Percentiles rank a stretch among this genome's conserved stretches.
phyloP scores from a whole-genome alignment of 2,797 vertebrate genomes.

The Galaxias olidus region DNA sequence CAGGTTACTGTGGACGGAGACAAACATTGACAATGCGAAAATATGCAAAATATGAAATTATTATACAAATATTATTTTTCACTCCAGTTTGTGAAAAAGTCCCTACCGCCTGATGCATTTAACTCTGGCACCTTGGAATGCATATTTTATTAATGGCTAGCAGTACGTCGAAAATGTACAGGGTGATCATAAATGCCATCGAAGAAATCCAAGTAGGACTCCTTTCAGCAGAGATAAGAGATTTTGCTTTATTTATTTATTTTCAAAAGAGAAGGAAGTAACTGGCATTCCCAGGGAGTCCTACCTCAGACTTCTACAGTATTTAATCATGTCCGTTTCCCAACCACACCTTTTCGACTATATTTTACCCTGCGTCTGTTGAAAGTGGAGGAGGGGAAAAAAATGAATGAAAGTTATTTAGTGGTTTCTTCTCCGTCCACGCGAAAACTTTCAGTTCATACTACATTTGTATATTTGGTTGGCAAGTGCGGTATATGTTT shows the following conservation, averaged over 20 bases:
- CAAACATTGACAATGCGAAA: no score
- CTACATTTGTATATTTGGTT: no score
- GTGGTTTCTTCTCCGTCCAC: no score
- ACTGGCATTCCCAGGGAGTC: slow-evolving; percentile 7
- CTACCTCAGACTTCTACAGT: slow-evolving; percentile 8
- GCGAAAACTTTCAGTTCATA: no score
- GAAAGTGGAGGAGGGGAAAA: no score
- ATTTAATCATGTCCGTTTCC: neutral
- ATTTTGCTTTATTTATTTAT: slow-evolving; percentile 1
- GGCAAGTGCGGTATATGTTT: no score
- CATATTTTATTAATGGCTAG: slow-evolving; percentile 14
- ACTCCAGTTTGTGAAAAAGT: neutral
- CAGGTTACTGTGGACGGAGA: no score
- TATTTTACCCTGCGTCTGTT: no score
- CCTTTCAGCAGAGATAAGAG: slow-evolving; percentile 8
- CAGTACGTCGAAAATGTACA: slow-evolving; percentile 15
- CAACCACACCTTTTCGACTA: neutral
- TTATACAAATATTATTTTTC: slow-evolving; percentile 13
- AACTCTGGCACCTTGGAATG: slow-evolving; percentile 38
- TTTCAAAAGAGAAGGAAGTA: neutral
- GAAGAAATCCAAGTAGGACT: slow-evolving; percentile 12
- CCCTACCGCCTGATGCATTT: slow-evolving; percentile 43
- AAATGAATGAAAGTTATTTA: no score
- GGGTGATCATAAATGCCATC: slow-evolving; percentile 22
- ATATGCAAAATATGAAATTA: slow-evolving; percentile 6